Conservation (phyloP, 2,797 vertebrate species). For the Falco columbarius region DNA sequence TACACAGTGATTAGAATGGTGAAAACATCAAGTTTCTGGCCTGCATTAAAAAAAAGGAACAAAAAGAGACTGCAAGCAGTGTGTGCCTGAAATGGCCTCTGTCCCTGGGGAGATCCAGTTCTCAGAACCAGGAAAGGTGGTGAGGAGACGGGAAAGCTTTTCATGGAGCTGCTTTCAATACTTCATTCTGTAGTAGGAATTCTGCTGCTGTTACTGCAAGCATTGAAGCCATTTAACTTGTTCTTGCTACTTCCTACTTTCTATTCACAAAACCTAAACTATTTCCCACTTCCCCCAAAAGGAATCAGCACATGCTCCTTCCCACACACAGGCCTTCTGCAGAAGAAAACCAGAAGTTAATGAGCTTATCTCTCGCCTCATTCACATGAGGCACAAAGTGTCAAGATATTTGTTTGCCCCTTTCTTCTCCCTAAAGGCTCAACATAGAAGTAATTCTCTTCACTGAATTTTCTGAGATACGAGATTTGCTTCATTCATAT, state of each 20-base stretch:
- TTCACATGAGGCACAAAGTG: background rate
- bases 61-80: background rate
- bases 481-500: background rate
- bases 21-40: background rate
- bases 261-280: background rate
- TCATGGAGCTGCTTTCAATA: background rate
- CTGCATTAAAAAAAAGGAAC: background rate
- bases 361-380: background rate
- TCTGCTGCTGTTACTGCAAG: background rate
- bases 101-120: background rate
- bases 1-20: background rate
- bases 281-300: background rate
- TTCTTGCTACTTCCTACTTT: background rate
- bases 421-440: background rate
- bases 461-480: background rate
- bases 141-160: background rate
- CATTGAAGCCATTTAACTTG: accelerated
- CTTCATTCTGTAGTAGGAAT: background rate
- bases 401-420: background rate
- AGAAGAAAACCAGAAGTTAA: background rate
- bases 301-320: background rate
- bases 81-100: background rate
- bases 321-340: background rate
- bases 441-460: background rate
- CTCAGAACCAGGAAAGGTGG: background rate